A percentile compares a stretch with the other conserved stretches of the same genome.
phyloP scores from a whole-genome alignment of 2,888 invertebrate species.

The Schizotus pectinicornis region DNA sequence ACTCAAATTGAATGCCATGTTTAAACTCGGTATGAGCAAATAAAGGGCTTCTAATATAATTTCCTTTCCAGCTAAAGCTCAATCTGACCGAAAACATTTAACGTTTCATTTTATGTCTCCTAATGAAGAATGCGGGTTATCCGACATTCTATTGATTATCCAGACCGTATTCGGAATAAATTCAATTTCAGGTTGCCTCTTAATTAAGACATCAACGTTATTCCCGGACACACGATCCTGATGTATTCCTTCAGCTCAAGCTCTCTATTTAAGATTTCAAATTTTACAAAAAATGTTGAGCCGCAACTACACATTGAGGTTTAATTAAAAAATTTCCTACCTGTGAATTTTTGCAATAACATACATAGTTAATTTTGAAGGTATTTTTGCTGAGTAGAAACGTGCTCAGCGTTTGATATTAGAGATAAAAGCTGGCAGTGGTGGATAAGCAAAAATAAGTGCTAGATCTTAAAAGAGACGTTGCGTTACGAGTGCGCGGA shows the following conservation, averaged over 20 bases:
- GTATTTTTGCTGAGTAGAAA: conserved; percentile 19
- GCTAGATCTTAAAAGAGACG: conserved; percentile 13
- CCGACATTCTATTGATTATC: conserved; percentile 3
- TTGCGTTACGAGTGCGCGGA: no score
- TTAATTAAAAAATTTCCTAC: conserved; percentile 20
- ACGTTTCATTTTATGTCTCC: conserved; percentile 10
- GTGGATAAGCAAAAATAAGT: conserved; percentile 16
- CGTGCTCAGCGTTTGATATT: conserved; percentile 15
- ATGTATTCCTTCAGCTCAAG: no score
- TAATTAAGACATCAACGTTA: conserved; percentile 11
- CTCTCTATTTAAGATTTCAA: no score
- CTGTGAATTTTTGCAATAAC: conserved; percentile 13
- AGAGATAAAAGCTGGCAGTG: conserved; percentile 16
- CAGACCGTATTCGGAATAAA: neutral
- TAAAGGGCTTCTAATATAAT: conserved; percentile 16
- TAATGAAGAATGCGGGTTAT: conserved; percentile 2
- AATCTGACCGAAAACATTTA: conserved; percentile 16
- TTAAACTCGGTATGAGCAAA: conserved; percentile 13
- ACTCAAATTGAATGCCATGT: conserved; percentile 19
- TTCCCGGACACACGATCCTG: conserved; percentile 4
- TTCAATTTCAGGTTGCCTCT: neutral
- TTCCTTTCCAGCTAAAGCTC: conserved; percentile 9
- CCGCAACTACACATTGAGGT: conserved; percentile 15
- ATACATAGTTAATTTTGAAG: conserved; percentile 22
- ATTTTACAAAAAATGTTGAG: no score